Evolutionary conservation across 64 coral and sea anemone genomes (phyloP).

Genomic region (Anthopleura sola): DNA sequence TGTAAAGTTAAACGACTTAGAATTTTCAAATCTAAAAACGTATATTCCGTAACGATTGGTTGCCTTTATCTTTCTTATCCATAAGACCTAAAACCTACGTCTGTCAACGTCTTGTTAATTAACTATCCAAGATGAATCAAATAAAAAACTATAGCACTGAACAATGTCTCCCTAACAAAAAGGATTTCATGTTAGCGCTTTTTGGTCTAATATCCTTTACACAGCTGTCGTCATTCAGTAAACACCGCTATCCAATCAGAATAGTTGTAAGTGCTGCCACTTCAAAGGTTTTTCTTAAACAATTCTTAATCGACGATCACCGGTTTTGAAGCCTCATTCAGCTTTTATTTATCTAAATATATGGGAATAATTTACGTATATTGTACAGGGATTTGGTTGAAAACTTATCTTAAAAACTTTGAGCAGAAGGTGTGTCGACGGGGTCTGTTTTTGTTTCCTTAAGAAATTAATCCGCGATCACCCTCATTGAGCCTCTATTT

Average conservation of each 20-base stretch:
- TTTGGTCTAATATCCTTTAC: not conserved
- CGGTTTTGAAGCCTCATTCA: not conserved
- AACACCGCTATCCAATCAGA: conserved; percentile 17
- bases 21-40: not conserved
- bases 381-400: not conserved
- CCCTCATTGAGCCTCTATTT: not conserved
- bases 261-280: not conserved
- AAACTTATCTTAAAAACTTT: not conserved
- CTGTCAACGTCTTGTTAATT: no score
- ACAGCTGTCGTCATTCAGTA: conserved; percentile 6
- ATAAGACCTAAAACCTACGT: no score
- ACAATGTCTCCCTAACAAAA: not conserved
- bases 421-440: not conserved
- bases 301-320: not conserved
- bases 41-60: no score
- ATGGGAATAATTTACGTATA: not conserved
- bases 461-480: not conserved
- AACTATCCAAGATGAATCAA: not conserved
- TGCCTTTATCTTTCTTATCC: no score
- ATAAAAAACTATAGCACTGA: not conserved
- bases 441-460: no score
- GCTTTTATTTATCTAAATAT: not conserved
- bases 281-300: not conserved
- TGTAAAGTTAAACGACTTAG: not conserved
- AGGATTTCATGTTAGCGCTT: not conserved